Evolutionary conservation across 2,113 vertebrate species (phyloP), one percentile per base, ranked within the genome.

Genomic region (Nematolebias whitei): DNA sequence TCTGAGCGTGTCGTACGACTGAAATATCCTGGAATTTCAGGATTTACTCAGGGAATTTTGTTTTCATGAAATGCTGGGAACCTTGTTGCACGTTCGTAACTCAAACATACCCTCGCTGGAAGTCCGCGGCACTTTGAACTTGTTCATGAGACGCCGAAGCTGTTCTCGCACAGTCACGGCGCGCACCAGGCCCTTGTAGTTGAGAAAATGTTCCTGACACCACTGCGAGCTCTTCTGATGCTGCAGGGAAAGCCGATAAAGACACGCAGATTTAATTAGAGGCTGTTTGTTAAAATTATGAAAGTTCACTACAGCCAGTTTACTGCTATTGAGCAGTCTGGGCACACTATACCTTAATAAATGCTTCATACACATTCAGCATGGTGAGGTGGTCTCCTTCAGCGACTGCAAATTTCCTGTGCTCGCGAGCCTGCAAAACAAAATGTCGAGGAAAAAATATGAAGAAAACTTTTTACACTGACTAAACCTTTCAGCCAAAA

Each of bases 361-460:
- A 99, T 2, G 98, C 96, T 89, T 99, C 98, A 40, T 96, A 99
- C 45, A 99, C 93, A 18, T 99, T 99, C 77, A 99, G 93, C 97
- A 99, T 98, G 41, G 97, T 98, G 68, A 99, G 95, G 68, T 99
- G 98, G 73, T 99, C 98, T 20, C 98, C 98, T 73, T 99, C 98
- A 9, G 96, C 96, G 62, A 99, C 98, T 18, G 98, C 96, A 93
- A 99, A 99, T 83, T 95, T 98, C 48, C 98, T 93, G 88, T 98
- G 97, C 68, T 96, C 92, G 59, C 96, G 93, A 9, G 93, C 94
- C 98, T 99, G 82, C 41, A 52, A 58, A 6, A 35, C 32, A 10
- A 35, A 57, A 35, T 53, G 53, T 69, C n/a, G n/a, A n/a, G n/a
- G n/a, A n/a, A n/a, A n/a, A n/a, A n/a, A n/a, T n/a, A n/a, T n/a